Evolutionary conservation across 1,140 invertebrate species (phyloP).

Genomic region (Spodoptera frugiperda): DNA sequence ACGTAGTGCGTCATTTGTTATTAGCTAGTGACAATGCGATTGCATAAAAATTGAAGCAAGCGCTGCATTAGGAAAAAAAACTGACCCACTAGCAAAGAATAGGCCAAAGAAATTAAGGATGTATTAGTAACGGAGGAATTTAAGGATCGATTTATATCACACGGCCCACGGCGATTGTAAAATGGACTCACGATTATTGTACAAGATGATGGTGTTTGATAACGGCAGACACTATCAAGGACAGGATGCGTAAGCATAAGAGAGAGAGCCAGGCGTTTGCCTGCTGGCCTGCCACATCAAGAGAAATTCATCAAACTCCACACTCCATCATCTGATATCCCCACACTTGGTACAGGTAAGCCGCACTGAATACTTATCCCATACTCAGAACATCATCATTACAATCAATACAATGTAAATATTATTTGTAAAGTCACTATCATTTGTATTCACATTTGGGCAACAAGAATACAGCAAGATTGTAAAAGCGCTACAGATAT

Average conservation of each 20-base stretch:
- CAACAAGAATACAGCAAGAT: conserved; percentile 5
- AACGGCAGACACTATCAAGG: conserved; percentile 74
- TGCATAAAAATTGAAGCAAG: conserved; percentile 75
- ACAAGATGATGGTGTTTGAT: conserved; percentile 77
- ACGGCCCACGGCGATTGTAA: conserved; percentile 83
- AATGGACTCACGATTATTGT: conserved; percentile 83
- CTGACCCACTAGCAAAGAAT: conserved; percentile 78
- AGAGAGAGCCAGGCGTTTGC: conserved; percentile 80
- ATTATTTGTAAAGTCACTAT: conserved; percentile 33
- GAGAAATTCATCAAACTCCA: conserved; percentile 73
- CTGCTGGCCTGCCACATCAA: conserved; percentile 79
- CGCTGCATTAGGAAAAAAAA: conserved; percentile 67
- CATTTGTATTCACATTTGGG: conserved; percentile 14
- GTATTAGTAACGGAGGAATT: conserved; percentile 76
- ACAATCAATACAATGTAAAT: conserved; percentile 24
- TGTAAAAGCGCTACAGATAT: not conserved
- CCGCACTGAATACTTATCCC: not conserved
- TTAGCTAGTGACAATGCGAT: conserved; percentile 82
- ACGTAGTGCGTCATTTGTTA: conserved; percentile 81
- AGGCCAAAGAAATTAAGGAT: conserved; percentile 84
- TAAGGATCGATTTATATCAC: conserved; percentile 81
- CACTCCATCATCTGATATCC: conserved; percentile 75
- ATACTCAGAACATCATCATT: not conserved
- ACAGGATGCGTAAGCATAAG: conserved; percentile 85
- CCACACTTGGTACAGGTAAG: conserved; percentile 71